Conservation (phyloP, 2,888 invertebrate species). For the Spatulosminthurus flaviceps region DNA sequence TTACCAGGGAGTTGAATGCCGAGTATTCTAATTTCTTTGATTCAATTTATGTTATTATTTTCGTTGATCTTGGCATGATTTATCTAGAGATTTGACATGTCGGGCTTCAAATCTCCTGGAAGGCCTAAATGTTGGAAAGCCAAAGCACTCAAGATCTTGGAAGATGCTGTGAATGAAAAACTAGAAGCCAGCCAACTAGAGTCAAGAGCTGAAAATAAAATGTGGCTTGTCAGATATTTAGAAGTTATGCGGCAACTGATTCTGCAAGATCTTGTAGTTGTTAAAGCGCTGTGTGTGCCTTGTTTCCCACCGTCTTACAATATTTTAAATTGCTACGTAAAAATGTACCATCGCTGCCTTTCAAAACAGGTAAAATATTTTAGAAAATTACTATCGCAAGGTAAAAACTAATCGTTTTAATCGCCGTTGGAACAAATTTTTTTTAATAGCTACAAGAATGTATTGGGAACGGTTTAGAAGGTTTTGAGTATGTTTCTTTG, state of each 20-base stretch:
- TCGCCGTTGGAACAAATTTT: no score
- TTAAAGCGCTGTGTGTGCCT: constrained; percentile 87
- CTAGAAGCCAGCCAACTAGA: constrained; percentile 96
- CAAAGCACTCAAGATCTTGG: constrained; percentile 83
- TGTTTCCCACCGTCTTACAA: constrained; percentile 96
- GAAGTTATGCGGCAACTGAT: constrained; percentile 86
- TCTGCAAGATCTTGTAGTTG: constrained; percentile 88
- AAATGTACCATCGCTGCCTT: constrained; percentile 92
- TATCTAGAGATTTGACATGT: constrained; percentile 76
- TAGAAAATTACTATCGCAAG: no score
- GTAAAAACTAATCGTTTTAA: neutral
- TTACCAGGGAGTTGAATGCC: no score
- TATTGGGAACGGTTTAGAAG: constrained; percentile 87
- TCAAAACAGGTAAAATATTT: constrained; percentile 76
- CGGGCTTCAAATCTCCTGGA: constrained; percentile 92
- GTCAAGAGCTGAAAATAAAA: constrained; percentile 87
- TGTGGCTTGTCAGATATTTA: constrained; percentile 94
- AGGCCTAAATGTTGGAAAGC: constrained; percentile 91
- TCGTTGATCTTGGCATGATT: neutral
- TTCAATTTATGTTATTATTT: no score
- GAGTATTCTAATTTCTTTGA: no score
- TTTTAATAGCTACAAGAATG: constrained; percentile 78
- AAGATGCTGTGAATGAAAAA: constrained; percentile 80
- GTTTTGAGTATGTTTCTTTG: constrained; percentile 95
- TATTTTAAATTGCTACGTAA: constrained; percentile 88